phyloP scores from a whole-genome alignment of 1,140 invertebrate species.

The Bombyx mori region DNA sequence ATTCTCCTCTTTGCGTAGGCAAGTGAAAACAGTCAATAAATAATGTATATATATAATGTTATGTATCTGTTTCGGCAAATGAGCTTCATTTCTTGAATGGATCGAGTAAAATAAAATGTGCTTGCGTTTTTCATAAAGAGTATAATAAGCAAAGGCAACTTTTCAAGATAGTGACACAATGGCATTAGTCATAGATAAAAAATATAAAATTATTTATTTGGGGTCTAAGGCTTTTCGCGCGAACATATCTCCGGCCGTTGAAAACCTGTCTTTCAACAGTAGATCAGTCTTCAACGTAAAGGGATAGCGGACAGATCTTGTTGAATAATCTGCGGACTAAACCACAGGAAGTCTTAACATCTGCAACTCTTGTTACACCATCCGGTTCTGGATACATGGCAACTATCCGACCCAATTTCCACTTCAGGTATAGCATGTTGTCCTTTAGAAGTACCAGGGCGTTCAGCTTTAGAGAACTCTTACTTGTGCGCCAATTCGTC shows the following conservation, averaged over 20 bases:
- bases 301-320: not conserved
- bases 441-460: conserved; percentile 14
- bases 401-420: not conserved
- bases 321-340: not conserved
- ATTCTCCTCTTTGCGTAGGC: no score
- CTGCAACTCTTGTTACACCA: conserved; percentile 5
- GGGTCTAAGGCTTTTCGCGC: no score
- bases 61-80: no score
- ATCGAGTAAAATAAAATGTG: no score
- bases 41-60: no score
- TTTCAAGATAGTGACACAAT: no score
- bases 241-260: not conserved
- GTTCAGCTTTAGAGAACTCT: conserved; percentile 3
- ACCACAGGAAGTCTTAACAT: not conserved
- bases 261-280: not conserved
- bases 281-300: not conserved
- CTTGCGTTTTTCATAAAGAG: no score
- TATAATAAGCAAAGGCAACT: no score
- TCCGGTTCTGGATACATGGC: conserved; percentile 2
- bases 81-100: no score
- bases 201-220: no score
- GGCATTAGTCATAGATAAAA: no score
- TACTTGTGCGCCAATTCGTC: conserved; percentile 14
- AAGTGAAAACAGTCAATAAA: no score
- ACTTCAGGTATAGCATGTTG: conserved; percentile 4